These are phyloP conservation scores for Diadophis punctatus DNA, from an alignment of 2,113 vertebrate genomes.

Conservation along the genomic window DNA sequence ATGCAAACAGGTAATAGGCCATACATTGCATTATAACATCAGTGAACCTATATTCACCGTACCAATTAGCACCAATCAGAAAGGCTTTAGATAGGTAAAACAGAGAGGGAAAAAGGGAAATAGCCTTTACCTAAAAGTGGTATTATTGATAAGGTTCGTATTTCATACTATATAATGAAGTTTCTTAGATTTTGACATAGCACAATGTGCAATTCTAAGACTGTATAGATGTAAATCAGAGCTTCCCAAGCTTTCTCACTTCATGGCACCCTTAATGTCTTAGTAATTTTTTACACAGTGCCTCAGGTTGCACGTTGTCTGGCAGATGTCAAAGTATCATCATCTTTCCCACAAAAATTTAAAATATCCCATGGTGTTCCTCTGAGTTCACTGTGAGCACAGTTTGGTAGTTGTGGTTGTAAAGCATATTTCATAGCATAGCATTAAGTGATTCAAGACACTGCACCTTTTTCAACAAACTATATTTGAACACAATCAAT, in stretches of 20 bases:
- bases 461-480: neutral
- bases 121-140: neutral
- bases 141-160: neutral
- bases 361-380: neutral
- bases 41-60: accelerated
- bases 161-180: neutral
- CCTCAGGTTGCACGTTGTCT: neutral
- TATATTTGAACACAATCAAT: neutral
- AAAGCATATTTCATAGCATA: neutral
- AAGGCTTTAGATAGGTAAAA: neutral
- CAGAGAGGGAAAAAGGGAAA: neutral
- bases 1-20: accelerated
- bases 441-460: neutral
- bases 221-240: neutral
- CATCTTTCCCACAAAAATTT: neutral
- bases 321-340: neutral
- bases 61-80: neutral
- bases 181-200: neutral
- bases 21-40: accelerated
- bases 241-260: neutral
- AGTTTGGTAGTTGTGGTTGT: neutral
- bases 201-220: neutral
- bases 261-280: neutral
- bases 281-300: neutral
- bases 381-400: neutral